Percentiles rank a stretch among this genome's conserved stretches.
These are phyloP conservation scores for Alsophila aescularia DNA, from an alignment of 2,888 invertebrate species.

Conservation along the genomic window DNA sequence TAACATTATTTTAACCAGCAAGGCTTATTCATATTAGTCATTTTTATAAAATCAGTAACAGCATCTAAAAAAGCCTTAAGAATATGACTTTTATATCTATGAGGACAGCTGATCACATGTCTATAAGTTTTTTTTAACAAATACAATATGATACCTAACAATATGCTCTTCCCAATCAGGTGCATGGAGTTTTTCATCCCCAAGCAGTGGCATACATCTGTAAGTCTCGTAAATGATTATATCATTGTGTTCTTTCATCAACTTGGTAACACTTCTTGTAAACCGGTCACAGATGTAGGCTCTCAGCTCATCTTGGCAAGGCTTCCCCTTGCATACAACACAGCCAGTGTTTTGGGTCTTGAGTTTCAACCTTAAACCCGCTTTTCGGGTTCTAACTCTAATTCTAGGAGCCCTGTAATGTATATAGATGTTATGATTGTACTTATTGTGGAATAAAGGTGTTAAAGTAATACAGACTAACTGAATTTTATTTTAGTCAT, in stretches of 20 bases:
- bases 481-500: background rate
- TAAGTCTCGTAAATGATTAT: slow-evolving; percentile 66
- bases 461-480: background rate
- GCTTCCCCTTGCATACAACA: slow-evolving; percentile 40
- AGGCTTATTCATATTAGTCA: no score
- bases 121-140: slow-evolving; percentile 30
- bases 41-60: no score
- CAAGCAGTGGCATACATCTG: slow-evolving; percentile 72
- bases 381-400: slow-evolving; percentile 1
- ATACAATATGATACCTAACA: slow-evolving; percentile 62
- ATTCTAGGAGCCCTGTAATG: slow-evolving; percentile 51
- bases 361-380: slow-evolving; percentile 25
- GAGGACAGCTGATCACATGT: background rate
- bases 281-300: slow-evolving; percentile 29
- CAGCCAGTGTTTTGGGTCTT: slow-evolving; percentile 39
- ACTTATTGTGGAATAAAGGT: slow-evolving; percentile 70
- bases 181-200: slow-evolving; percentile 60
- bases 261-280: slow-evolving; percentile 58
- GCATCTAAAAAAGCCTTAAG: no score
- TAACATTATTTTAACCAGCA: no score
- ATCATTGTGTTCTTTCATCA: slow-evolving; percentile 43
- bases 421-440: slow-evolving; percentile 55
- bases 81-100: no score
- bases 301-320: slow-evolving; percentile 42
- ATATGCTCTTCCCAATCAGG: slow-evolving; percentile 71